Conservation (phyloP, 2,888 invertebrate species). For the Carterocephalus palaemon region DNA sequence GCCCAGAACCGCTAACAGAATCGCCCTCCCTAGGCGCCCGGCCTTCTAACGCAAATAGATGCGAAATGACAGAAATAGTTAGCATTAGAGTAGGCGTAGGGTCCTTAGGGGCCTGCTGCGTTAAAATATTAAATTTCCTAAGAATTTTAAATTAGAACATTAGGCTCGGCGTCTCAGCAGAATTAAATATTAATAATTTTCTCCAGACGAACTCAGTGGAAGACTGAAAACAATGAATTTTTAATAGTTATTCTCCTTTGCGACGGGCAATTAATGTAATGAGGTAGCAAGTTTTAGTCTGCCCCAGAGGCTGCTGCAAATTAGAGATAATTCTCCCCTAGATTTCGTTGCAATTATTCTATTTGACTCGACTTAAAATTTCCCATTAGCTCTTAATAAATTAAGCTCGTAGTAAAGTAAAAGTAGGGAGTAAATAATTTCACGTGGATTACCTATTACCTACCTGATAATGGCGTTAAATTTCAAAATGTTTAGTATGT, state of each 20-base stretch:
- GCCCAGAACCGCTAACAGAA: conserved; percentile 31
- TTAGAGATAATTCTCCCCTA: conserved; percentile 46
- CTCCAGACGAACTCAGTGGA: conserved; percentile 54
- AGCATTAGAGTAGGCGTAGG: conserved; percentile 47
- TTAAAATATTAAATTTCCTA: conserved; percentile 74
- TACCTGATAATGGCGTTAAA: too few species aligned
- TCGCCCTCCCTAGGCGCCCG: conserved; percentile 36
- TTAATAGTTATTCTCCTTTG: conserved; percentile 69
- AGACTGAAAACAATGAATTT: conserved; percentile 66
- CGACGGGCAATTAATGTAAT: conserved; percentile 66
- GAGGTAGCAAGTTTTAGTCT: conserved; percentile 57
- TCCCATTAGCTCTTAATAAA: conserved; percentile 22
- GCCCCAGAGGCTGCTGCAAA: conserved; percentile 41
- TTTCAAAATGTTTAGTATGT: too few species aligned
- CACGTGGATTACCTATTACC: too few species aligned
- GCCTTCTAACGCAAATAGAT: conserved; percentile 56
- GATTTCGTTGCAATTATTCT: conserved; percentile 43
- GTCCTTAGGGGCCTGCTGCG: conserved; percentile 52
- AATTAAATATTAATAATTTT: conserved; percentile 74
- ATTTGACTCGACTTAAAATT: conserved; percentile 30
- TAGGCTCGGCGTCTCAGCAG: conserved; percentile 62
- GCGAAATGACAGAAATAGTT: conserved; percentile 50
- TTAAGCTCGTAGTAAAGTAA: conserved; percentile 8
- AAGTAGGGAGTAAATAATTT: too few species aligned
- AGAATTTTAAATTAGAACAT: conserved; percentile 74